phyloP scores from a whole-genome alignment of 2,113 vertebrate species.

The Toxotes chatareus region DNA sequence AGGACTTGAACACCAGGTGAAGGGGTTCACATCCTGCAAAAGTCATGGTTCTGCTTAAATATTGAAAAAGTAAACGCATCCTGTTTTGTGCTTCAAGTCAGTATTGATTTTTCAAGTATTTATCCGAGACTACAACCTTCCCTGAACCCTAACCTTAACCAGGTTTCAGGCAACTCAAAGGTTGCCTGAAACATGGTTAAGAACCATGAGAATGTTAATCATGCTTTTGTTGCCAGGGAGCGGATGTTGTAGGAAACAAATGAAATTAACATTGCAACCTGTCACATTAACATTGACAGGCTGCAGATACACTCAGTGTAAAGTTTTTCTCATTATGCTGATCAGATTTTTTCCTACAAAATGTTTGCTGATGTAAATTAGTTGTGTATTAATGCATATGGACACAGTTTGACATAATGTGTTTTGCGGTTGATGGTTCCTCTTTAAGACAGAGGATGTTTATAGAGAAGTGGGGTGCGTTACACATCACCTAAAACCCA shows the following conservation, averaged over 20 bases:
- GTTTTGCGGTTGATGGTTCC: not conserved
- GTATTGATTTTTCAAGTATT: too few relatives aligned
- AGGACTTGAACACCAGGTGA: too few relatives aligned
- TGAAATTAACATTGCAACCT: not conserved
- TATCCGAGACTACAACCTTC: too few relatives aligned
- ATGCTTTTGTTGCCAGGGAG: not conserved
- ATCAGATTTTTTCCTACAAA: too few relatives aligned
- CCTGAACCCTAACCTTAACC: too few relatives aligned
- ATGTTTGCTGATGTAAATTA: not conserved
- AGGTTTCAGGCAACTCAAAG: not conserved
- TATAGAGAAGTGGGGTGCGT: slow-evolving; percentile 14
- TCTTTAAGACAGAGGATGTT: not conserved
- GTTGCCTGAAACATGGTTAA: too few relatives aligned
- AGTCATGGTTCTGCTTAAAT: not conserved
- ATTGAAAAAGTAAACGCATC: not conserved
- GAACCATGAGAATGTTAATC: not conserved
- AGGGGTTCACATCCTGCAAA: not conserved
- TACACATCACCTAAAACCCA: not conserved
- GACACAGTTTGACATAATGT: not conserved
- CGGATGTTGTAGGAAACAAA: not conserved
- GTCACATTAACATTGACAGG: not conserved
- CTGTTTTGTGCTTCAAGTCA: too few relatives aligned
- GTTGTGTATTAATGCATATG: not conserved
- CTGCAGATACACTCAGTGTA: not conserved
- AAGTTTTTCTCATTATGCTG: not conserved